A percentile compares a stretch with the other conserved stretches of the same genome.
These are phyloP conservation scores for Cataglyphis hispanica DNA, from an alignment of 1,140 invertebrate genomes.

Conservation along the genomic window DNA sequence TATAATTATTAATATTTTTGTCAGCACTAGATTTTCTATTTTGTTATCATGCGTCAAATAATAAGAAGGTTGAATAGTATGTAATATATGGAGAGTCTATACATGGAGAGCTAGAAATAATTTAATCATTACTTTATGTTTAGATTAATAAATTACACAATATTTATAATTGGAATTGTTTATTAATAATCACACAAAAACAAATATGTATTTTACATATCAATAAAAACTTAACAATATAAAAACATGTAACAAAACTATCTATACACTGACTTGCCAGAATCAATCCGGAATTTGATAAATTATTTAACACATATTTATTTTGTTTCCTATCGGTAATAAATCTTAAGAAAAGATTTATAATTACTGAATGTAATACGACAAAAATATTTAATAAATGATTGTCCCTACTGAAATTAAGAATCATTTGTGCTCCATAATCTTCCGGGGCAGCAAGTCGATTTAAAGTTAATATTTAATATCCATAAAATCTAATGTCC, in stretches of 20 bases:
- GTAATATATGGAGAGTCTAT: neutral
- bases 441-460: neutral
- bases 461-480: constrained; percentile 17
- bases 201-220: constrained; percentile 7
- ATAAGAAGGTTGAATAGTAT: neutral
- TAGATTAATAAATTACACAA: neutral
- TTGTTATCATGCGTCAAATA: neutral
- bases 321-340: neutral
- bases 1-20: no score
- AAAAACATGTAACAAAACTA: constrained; percentile 67
- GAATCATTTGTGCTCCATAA: neutral
- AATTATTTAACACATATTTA: neutral
- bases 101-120: neutral
- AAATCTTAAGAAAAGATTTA: constrained; percentile 14
- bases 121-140: neutral
- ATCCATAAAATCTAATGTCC: constrained; percentile 70
- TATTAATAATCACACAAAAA: constrained; percentile 58
- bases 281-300: neutral
- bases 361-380: neutral
- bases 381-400: constrained; percentile 6
- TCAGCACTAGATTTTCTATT: neutral
- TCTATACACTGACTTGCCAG: constrained; percentile 15
- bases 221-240: constrained; percentile 72
- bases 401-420: neutral
- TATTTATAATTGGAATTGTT: neutral